Conservation (phyloP, 2,888 invertebrate genomes). For the Chymomyza fuscimana region DNA sequence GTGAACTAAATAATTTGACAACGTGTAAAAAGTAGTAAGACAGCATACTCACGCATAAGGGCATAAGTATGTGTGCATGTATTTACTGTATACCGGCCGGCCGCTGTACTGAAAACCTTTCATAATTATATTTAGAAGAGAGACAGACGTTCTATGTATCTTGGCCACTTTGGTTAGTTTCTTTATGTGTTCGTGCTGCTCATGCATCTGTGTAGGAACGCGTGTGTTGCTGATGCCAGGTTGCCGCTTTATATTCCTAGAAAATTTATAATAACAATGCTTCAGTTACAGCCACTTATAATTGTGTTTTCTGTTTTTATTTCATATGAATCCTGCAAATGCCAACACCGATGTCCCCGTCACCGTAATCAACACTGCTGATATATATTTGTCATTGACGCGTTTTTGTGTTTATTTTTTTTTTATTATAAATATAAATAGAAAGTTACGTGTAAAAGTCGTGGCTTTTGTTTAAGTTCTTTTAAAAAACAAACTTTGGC, state of each 20-base stretch:
- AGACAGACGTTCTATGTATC: conserved; percentile 30
- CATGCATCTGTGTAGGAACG: conserved; percentile 15
- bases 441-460: conserved; percentile 79
- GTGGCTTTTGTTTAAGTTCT: conserved; percentile 75
- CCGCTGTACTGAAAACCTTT: conserved; percentile 54
- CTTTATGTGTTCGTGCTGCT: background rate
- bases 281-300: conserved; percentile 39
- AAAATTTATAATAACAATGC: background rate
- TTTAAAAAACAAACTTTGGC: conserved; percentile 67
- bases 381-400: background rate
- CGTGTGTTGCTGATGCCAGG: background rate
- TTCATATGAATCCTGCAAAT: background rate
- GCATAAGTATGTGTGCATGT: conserved; percentile 22
- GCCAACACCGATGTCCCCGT: background rate
- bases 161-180: too few species aligned
- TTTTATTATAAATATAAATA: conserved; percentile 28
- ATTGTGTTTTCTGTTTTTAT: conserved; percentile 39
- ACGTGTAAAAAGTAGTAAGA: conserved; percentile 68
- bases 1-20: conserved; percentile 48
- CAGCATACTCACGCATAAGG: conserved; percentile 40
- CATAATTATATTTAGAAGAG: conserved; percentile 51
- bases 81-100: conserved; percentile 61
- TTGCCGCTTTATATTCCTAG: background rate
- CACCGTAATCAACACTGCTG: background rate
- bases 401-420: background rate